These are phyloP conservation scores for Iguana delicatissima DNA, from an alignment of 2,797 vertebrate species.

Conservation along the genomic window DNA sequence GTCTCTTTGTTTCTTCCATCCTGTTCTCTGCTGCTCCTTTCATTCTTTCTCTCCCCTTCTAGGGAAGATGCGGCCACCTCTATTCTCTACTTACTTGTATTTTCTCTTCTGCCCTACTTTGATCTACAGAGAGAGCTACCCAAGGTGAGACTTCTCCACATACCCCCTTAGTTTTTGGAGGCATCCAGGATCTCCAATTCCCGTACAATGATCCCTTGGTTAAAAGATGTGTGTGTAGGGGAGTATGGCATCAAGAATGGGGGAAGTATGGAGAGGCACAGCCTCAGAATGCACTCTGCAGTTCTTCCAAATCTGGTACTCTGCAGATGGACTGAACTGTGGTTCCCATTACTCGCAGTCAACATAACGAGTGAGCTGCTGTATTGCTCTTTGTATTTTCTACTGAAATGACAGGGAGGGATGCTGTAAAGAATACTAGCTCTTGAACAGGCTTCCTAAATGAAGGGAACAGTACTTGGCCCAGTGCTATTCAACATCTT, in stretches of 20 bases:
- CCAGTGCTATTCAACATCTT: too few species aligned
- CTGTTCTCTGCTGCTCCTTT: not conserved
- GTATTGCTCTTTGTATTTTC: too few species aligned
- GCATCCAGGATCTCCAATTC: not conserved
- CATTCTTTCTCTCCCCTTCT: conserved; percentile 26
- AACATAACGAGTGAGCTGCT: not conserved
- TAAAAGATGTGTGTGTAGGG: too few species aligned
- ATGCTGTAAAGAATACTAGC: not conserved
- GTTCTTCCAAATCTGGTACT: not conserved
- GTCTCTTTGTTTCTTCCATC: too few species aligned
- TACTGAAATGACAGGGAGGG: not conserved
- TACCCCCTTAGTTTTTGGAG: not conserved
- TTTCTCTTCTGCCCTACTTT: conserved; percentile 93
- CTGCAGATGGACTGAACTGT: not conserved
- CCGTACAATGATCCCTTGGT: not conserved
- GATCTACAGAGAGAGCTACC: conserved; percentile 90
- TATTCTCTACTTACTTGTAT: conserved; percentile 88
- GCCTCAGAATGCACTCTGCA: not conserved
- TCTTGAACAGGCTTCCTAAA: not conserved
- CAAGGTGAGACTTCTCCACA: conserved; percentile 79
- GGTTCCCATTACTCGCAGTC: too few species aligned
- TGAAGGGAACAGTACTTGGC: not conserved
- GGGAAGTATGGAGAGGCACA: not conserved
- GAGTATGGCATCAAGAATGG: not conserved
- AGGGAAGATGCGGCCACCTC: conserved; percentile 81